A percentile compares a stretch with the other conserved stretches of the same genome.
Evolutionary conservation across 2,797 vertebrate species (phyloP).

Genomic region (Pelochelys cantorii): DNA sequence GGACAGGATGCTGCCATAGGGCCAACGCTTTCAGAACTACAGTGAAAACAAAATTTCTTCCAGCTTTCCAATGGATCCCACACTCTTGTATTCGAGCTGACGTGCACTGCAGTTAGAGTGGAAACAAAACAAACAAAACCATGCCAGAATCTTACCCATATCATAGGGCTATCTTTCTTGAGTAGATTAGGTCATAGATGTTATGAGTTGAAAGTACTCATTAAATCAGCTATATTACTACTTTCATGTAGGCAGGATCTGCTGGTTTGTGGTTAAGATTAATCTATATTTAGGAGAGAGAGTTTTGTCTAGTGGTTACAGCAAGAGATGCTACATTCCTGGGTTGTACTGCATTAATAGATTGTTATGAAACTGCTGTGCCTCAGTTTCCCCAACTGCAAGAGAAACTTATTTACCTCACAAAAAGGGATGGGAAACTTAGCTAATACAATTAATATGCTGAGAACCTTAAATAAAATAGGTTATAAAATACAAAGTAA

Average conservation of each 20-base stretch:
- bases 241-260: not conserved
- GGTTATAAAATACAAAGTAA: not conserved
- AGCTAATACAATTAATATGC: not conserved
- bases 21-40: not conserved
- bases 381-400: not conserved
- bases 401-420: not conserved
- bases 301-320: not conserved
- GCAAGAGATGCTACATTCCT: not conserved
- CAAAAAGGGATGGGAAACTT: not conserved
- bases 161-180: not conserved
- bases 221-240: not conserved
- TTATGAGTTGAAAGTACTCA: not conserved
- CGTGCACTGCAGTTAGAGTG: not conserved
- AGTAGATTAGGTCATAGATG: not conserved
- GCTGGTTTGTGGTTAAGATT: conserved; percentile 2
- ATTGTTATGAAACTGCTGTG: not conserved
- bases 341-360: not conserved
- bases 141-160: not conserved
- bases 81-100: conserved; percentile 7
- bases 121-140: not conserved
- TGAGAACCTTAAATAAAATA: not conserved
- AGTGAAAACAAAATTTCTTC: conserved; percentile 11
- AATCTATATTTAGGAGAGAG: not conserved
- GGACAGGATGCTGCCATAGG: not conserved
- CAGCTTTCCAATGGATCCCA: conserved; percentile 9